phyloP scores from a whole-genome alignment of 2,797 vertebrate species.

The Labeo calbasu region DNA sequence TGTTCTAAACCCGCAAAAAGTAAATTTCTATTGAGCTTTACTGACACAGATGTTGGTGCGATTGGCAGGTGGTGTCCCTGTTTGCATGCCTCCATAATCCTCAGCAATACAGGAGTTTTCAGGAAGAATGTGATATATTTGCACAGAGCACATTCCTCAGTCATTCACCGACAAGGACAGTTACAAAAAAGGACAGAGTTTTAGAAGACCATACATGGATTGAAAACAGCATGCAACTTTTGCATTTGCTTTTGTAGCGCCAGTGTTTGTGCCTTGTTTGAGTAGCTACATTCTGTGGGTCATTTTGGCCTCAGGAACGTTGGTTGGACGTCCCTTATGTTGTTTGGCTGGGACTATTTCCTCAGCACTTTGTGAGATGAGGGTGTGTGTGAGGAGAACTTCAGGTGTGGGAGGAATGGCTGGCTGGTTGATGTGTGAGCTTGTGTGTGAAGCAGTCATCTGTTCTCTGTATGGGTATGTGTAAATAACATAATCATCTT shows the following conservation, averaged over 20 bases:
- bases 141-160: constrained; percentile 39
- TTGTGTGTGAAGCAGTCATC: constrained; percentile 64
- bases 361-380: constrained; percentile 62
- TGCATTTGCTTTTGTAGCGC: constrained; percentile 55
- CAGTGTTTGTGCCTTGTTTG: constrained; percentile 65
- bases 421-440: constrained; percentile 40
- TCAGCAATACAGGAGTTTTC: constrained; percentile 46
- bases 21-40: neutral
- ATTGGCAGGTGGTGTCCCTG: constrained; percentile 42
- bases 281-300: constrained; percentile 67
- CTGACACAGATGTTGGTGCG: constrained; percentile 23
- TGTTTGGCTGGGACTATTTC: constrained; percentile 67
- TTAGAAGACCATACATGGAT: constrained; percentile 11
- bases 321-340: constrained; percentile 62
- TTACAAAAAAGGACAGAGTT: constrained; percentile 25
- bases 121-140: constrained; percentile 52
- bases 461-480: constrained; percentile 68
- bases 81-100: constrained; percentile 30
- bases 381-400: constrained; percentile 32
- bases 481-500: constrained; percentile 74
- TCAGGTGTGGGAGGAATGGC: constrained; percentile 38
- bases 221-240: constrained; percentile 17
- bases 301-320: constrained; percentile 62
- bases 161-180: constrained; percentile 47
- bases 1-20: neutral